Base-by-base conservation (phyloP, 1,140 invertebrate genomes). In the Hypothenemus hampei region DNA sequence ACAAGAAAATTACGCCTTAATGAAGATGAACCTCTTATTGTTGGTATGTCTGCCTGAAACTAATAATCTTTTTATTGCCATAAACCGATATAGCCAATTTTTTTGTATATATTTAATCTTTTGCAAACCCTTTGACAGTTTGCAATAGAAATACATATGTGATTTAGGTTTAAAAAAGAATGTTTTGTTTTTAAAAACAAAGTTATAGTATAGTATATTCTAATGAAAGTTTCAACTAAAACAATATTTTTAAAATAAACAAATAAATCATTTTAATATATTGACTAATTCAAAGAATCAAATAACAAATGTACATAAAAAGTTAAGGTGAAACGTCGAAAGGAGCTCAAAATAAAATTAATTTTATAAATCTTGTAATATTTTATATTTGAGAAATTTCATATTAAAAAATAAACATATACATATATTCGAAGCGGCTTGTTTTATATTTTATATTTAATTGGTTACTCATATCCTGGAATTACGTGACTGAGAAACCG, bases 361-460 rank as follows among this genome's bases (percentile, higher is more conserved):
- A 13, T 41, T 53, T 53, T 53, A 53, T 53, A 53, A 45, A 45
- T 33, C 44, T 31, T 53, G 50, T 53, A 44, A 53, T 44, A 53
- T 53, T 53, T 53, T 53, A 44, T 53, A 53, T 44, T 19, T 43
- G 49, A 44, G 36, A 50, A 21, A 26, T 53, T 53, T 53, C 44
- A 22, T 53, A 53, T 31, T 29, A 23, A 36, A 15, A 37, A 36
- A 37, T 21, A 49, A 49, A 31, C 36, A 49, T 31, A 49, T 23
- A 41, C 6, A 21, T 29, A 29, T 44, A 41, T 21, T 41, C 2
- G 7, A 41, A 21, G 11, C 19, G 22, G 18, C 16, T 13, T 6
- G 24, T 7, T 11, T 26, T 13, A 11, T 11, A 33, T 19, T 20
- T 47, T 20, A 43, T 43, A 10, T 43, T 8, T 19, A 21, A 21